A percentile compares a stretch with the other conserved stretches of the same genome.
Conservation (phyloP, 1,140 invertebrate species). For the Globodera ellingtonae region DNA sequence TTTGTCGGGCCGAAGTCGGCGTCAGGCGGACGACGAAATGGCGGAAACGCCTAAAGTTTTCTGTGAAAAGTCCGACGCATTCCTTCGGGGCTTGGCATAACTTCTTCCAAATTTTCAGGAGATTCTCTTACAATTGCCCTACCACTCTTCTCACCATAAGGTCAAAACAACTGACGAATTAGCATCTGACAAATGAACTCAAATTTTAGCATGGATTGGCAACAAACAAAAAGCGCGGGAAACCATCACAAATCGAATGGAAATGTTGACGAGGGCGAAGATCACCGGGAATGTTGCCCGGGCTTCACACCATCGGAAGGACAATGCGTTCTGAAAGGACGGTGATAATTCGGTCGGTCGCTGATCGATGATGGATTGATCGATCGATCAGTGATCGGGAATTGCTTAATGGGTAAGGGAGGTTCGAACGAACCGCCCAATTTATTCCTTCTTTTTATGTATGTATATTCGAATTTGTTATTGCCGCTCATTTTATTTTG, state of each 20-base stretch:
- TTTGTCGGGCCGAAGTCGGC: neutral
- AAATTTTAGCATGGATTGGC: constrained; percentile 24
- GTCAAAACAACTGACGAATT: constrained; percentile 3
- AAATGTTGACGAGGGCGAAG: neutral
- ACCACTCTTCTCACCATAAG: constrained; percentile 55
- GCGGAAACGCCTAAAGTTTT: neutral
- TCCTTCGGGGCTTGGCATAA: neutral
- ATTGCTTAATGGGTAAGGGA: no score
- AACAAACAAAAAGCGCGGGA: neutral
- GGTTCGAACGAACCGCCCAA: no score
- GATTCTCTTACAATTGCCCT: constrained; percentile 58
- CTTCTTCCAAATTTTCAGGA: constrained; percentile 24
- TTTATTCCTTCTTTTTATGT: no score
- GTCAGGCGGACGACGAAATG: neutral
- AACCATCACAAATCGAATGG: neutral
- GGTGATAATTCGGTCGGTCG: no score
- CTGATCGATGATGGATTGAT: no score
- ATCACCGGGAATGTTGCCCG: constrained; percentile 9
- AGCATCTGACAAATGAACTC: neutral
- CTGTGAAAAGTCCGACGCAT: constrained; percentile 18
- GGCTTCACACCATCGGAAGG: constrained; percentile 13
- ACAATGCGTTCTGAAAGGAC: constrained; percentile 16
- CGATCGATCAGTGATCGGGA: no score
- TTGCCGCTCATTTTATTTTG: no score
- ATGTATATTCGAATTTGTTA: no score